Percentiles rank a stretch among this genome's conserved stretches.
Conservation (phyloP, 2,113 vertebrate species). For the Amphiprion percula region DNA sequence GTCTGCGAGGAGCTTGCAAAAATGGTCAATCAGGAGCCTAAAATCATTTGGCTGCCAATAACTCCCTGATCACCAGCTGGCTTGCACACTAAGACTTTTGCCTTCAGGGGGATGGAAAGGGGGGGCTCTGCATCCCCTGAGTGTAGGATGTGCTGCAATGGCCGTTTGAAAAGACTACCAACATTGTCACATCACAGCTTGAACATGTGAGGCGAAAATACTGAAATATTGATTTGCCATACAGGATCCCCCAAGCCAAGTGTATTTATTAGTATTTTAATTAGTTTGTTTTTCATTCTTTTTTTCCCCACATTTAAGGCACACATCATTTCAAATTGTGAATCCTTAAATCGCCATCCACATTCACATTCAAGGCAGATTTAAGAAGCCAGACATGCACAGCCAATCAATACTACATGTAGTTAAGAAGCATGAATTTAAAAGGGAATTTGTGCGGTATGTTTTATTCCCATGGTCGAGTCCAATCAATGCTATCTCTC, state of each 20-base stretch:
- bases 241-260: conserved; percentile 26
- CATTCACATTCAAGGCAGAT: conserved; percentile 51
- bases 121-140: conserved; percentile 38
- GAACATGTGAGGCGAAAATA: conserved; percentile 30
- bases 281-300: conserved; percentile 11
- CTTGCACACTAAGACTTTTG: conserved; percentile 59
- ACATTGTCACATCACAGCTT: conserved; percentile 41
- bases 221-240: conserved; percentile 48
- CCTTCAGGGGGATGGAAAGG: conserved; percentile 26
- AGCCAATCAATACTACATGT: conserved; percentile 61
- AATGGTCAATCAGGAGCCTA: conserved; percentile 63
- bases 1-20: conserved; percentile 54
- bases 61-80: conserved; percentile 67
- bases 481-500: conserved; percentile 72
- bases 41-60: conserved; percentile 77
- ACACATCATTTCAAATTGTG: conserved; percentile 20
- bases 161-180: conserved; percentile 59
- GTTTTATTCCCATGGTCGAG: conserved; percentile 67
- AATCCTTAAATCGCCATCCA: conserved; percentile 9
- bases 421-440: conserved; percentile 63
- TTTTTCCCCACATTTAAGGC: conserved; percentile 2
- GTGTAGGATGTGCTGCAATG: conserved; percentile 43
- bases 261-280: conserved; percentile 36
- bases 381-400: conserved; percentile 38
- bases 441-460: conserved; percentile 49